phyloP scores from a whole-genome alignment of 2,888 invertebrate genomes.

The Spilosoma lubricipeda region DNA sequence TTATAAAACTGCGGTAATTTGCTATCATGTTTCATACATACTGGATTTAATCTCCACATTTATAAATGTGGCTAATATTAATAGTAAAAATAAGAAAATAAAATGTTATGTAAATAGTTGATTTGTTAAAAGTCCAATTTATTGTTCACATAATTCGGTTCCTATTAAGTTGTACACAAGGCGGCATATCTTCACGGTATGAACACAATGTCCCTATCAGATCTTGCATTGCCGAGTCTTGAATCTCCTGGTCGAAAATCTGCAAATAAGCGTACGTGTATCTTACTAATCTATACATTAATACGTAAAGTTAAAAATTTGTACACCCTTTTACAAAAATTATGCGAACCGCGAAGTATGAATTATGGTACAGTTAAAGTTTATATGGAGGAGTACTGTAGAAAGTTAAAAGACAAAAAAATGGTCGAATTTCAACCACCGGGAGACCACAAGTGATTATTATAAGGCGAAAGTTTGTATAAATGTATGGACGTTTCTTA shows the following conservation, averaged over 20 bases:
- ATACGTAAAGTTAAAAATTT: too few species aligned
- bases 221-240: constrained; percentile 62
- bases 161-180: constrained; percentile 61
- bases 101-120: constrained; percentile 1
- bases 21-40: too few species aligned
- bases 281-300: neutral
- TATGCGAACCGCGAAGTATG: too few species aligned
- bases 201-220: constrained; percentile 67
- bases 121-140: constrained; percentile 18
- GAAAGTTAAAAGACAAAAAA: too few species aligned
- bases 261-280: constrained; percentile 47
- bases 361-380: too few species aligned
- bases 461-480: too few species aligned
- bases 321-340: too few species aligned
- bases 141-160: constrained; percentile 44
- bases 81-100: neutral
- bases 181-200: constrained; percentile 49
- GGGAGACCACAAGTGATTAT: too few species aligned
- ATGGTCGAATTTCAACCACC: too few species aligned
- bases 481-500: too few species aligned
- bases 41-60: neutral
- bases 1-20: too few species aligned
- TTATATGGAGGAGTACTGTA: too few species aligned
- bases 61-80: neutral
- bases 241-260: constrained; percentile 69